Percentiles rank a stretch among this genome's conserved stretches.
phyloP scores from a whole-genome alignment of 2,888 invertebrate species.

The Arge pagana region DNA sequence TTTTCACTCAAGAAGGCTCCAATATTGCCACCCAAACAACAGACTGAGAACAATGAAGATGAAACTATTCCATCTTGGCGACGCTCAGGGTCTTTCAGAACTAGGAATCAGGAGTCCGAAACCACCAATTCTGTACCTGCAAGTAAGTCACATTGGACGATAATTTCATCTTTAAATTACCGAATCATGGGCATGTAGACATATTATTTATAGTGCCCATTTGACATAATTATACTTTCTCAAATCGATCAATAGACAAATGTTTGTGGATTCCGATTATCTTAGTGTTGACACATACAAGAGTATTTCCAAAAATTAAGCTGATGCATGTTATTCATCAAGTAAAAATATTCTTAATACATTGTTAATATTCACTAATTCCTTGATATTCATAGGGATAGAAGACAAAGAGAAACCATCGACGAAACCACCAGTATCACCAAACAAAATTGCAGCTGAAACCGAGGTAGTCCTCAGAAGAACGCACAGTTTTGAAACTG shows the following conservation, averaged over 20 bases:
- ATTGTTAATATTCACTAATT: too few species aligned
- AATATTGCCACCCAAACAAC: constrained; percentile 61
- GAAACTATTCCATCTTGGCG: constrained; percentile 71
- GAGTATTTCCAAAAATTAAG: too few species aligned
- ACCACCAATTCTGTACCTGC: constrained; percentile 62
- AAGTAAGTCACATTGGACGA: constrained; percentile 46
- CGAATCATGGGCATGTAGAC: too few species aligned
- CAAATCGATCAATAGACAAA: too few species aligned
- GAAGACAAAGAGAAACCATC: constrained; percentile 57
- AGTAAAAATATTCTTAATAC: too few species aligned
- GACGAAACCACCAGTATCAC: constrained; percentile 50
- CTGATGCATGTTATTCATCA: too few species aligned
- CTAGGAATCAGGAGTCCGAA: constrained; percentile 61
- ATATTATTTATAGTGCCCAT: too few species aligned
- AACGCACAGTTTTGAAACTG: constrained; percentile 86
- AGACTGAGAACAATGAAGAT: constrained; percentile 61
- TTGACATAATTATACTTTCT: too few species aligned
- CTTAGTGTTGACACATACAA: too few species aligned
- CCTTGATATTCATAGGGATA: constrained; percentile 49
- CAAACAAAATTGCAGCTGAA: constrained; percentile 58
- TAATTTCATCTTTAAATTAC: too few species aligned
- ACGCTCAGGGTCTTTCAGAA: constrained; percentile 65
- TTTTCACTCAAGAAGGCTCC: constrained; percentile 47
- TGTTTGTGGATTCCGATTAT: too few species aligned
- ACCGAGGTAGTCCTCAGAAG: constrained; percentile 75